Evolutionary conservation across 2,113 vertebrate species (phyloP), one percentile per base, ranked within the genome.

Genomic region (Pelusios castaneus): DNA sequence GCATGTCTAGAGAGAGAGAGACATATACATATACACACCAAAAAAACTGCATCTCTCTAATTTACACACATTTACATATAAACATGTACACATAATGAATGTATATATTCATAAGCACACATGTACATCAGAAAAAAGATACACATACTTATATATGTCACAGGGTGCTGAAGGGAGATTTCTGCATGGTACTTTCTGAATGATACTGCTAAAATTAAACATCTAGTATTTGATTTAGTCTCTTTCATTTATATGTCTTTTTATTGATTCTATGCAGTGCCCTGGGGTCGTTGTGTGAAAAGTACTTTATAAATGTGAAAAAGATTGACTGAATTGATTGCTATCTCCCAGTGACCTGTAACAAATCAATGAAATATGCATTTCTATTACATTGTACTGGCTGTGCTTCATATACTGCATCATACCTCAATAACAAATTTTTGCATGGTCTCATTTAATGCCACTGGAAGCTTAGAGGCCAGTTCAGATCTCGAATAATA

Each of bases 331-430:
- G 47, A 78, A 91, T 89, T 88, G 87, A 87, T 80, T 75, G 82
- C 27, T 70, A 81, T 85, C 63, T 93, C 47, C 79, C 82, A 63
- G 51, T 90, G 60, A 92, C 85, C 82, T 91, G 51, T 27, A 95
- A 90, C 92, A 95, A 95, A 97, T 95, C 82, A 92, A 84, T 95
- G 77, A 89, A 84, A 90, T 87, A 78, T 31, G 92, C 4, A 79
- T 94, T 83, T 93, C 29, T 85, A 79, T 79, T 89, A 47, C 43
- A 6, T 89, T 84, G 21, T 52, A 25, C 47, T 58, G 16, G 16
- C 78, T 88, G 31, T 47, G 6, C 29, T 77, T 80, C 58, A 56
- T 80, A 43, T 80, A 49, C 10, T 89, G 16, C 14, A n/a, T 43
- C 58, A 4, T 45, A 75, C 58, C 14, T 19, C 3, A 82, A 5